Evolutionary conservation across 2,888 invertebrate genomes (phyloP).

Genomic region (Calameuta pallipes): DNA sequence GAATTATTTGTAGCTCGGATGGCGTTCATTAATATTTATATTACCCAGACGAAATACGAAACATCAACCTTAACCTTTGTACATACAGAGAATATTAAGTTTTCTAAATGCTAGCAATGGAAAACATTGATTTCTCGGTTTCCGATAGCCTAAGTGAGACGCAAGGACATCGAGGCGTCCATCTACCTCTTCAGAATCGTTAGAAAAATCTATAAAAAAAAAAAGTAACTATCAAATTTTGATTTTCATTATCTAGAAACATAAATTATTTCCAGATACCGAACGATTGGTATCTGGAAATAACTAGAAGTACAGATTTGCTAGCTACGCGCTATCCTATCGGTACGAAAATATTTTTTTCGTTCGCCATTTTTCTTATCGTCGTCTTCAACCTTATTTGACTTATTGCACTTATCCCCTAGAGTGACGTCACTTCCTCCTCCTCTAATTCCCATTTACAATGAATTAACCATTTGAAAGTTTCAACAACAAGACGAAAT

Average conservation of each 20-base stretch:
- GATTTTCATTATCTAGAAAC: conserved; percentile 36
- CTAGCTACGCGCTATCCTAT: no score
- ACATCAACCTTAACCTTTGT: conserved; percentile 47
- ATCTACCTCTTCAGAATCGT: no score
- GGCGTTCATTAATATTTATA: no score
- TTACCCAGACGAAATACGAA: conserved; percentile 15
- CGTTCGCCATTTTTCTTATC: no score
- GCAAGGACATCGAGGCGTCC: no score
- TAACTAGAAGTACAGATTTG: no score
- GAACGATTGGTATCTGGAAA: no score
- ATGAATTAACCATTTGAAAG: conserved; percentile 2
- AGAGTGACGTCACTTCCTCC: background rate
- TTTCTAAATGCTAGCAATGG: conserved; percentile 56
- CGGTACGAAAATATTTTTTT: no score
- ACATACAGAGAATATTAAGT: conserved; percentile 49
- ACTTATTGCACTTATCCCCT: background rate
- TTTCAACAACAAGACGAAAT: background rate
- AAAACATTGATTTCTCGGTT: conserved; percentile 59
- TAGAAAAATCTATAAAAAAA: no score
- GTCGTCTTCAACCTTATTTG: background rate
- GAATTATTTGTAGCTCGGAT: no score
- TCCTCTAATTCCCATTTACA: background rate
- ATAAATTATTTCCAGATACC: no score
- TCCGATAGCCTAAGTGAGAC: conserved; percentile 31
- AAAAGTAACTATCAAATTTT: no score